Evolutionary conservation across 2,113 vertebrate genomes (phyloP).

Genomic region (Dromaius novaehollandiae): DNA sequence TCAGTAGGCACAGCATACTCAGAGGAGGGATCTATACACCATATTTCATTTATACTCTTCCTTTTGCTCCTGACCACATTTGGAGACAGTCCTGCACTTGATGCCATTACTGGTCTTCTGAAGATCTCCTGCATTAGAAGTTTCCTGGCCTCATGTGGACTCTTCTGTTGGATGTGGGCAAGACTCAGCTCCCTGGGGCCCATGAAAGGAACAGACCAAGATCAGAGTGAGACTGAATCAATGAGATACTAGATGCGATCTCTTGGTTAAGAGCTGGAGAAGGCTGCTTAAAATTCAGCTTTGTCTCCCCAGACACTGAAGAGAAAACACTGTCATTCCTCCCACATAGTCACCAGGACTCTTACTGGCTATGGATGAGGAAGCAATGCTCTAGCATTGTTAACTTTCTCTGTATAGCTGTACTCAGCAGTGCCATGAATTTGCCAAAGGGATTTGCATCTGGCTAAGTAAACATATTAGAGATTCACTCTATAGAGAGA

Average conservation of each 20-base stretch:
- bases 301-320: not conserved
- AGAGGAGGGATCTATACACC: not conserved
- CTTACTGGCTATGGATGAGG: fast-evolving
- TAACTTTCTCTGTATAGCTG: not conserved
- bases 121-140: not conserved
- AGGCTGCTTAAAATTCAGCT: not conserved
- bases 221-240: not conserved
- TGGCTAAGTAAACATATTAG: slow-evolving; percentile 54
- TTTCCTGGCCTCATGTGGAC: not conserved
- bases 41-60: not conserved
- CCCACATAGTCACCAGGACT: not conserved
- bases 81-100: not conserved
- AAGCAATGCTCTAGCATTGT: not conserved
- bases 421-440: not conserved
- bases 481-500: slow-evolving; percentile 9
- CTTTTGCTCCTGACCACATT: not conserved
- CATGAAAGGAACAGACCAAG: not conserved
- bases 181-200: not conserved
- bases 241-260: not conserved
- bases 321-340: not conserved
- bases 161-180: not conserved
- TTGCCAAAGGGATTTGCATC: slow-evolving; percentile 3
- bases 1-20: not conserved
- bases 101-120: not conserved
- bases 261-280: not conserved